Conservation (phyloP, 2,797 vertebrate genomes). For the Acanthurus tractus region DNA sequence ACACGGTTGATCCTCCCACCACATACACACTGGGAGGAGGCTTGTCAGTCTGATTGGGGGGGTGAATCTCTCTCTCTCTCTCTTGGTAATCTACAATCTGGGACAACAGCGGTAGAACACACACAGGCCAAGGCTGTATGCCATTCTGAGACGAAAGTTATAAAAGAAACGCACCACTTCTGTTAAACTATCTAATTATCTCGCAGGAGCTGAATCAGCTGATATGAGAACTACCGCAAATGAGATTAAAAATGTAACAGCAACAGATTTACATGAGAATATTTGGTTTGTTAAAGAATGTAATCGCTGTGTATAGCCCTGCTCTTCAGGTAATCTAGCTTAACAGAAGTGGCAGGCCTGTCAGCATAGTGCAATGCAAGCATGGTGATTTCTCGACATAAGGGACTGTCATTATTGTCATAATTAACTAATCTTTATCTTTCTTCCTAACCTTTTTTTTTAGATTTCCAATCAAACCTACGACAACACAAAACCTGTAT, state of each 20-base stretch:
- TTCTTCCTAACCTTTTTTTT: no score
- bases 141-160: background rate
- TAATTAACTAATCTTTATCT: constrained; percentile 17
- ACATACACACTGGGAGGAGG: constrained; percentile 58
- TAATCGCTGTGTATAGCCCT: constrained; percentile 16
- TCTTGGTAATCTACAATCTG: constrained; percentile 56
- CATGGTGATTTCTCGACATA: constrained; percentile 37
- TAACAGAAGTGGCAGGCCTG: constrained; percentile 36
- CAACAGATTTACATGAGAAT: constrained; percentile 14
- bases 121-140: constrained; percentile 16
- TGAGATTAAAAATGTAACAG: constrained; percentile 12
- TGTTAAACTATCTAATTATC: background rate
- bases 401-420: constrained; percentile 28
- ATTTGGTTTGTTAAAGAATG: constrained; percentile 21
- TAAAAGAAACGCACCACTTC: constrained; percentile 2
- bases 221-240: background rate
- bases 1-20: constrained; percentile 74
- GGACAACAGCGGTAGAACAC: constrained; percentile 33
- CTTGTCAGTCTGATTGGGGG: constrained; percentile 41
- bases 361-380: no score
- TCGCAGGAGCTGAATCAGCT: background rate
- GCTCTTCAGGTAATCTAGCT: constrained; percentile 32
- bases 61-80: constrained; percentile 31
- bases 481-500: background rate
- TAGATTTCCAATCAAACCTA: background rate